Conservation (phyloP, 37 sponge, comb jelly and placozoan genomes). For the Mnemiopsis leidyi region DNA sequence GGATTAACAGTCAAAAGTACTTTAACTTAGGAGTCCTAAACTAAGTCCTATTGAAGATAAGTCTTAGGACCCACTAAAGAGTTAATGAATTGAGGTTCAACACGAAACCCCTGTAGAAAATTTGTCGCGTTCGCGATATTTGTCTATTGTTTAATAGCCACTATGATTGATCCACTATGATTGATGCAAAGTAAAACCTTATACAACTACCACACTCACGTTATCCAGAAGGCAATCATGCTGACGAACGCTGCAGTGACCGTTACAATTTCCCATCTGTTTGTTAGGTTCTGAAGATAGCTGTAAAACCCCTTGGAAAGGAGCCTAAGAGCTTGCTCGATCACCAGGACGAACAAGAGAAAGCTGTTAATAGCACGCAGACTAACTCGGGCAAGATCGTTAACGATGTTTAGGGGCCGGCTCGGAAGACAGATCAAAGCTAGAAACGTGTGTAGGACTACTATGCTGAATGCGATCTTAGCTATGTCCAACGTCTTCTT, state of each 20-base stretch:
- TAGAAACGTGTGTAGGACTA: background rate
- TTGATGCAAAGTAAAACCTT: too few species aligned
- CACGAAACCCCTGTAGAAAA: too few species aligned
- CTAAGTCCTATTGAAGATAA: too few species aligned
- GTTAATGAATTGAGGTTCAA: too few species aligned
- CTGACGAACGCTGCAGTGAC: background rate
- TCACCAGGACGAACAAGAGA: background rate
- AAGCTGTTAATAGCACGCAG: background rate
- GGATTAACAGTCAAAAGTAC: too few species aligned
- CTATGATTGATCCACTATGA: too few species aligned
- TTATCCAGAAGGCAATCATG: background rate
- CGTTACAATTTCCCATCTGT: slow-evolving; percentile 27
- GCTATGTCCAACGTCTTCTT: background rate
- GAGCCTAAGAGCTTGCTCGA: background rate
- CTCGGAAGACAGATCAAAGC: background rate
- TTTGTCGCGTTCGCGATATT: too few species aligned
- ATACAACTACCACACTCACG: too few species aligned
- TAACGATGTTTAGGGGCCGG: background rate
- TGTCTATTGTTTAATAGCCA: too few species aligned
- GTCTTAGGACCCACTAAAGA: too few species aligned
- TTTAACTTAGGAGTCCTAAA: too few species aligned
- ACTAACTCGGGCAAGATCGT: background rate
- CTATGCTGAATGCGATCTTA: background rate
- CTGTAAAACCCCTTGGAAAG: background rate
- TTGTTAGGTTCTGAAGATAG: background rate